Conservation (phyloP, 2,888 invertebrate species). For the Cantharis rustica region DNA sequence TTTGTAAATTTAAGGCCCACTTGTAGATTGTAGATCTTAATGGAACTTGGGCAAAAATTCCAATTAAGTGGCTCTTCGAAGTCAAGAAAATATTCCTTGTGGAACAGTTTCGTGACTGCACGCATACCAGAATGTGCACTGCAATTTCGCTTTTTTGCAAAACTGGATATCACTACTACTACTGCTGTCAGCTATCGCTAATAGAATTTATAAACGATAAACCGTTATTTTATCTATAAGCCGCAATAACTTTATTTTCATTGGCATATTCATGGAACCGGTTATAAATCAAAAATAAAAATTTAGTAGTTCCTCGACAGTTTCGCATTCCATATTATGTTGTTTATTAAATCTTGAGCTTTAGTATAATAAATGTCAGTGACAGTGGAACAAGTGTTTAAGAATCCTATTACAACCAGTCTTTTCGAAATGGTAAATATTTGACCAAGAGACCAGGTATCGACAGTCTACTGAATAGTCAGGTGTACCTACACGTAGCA, state of each 20-base stretch:
- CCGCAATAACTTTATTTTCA: conserved; percentile 1
- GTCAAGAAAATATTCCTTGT: background rate
- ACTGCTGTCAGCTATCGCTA: background rate
- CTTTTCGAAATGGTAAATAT: conserved; percentile 25
- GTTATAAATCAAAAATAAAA: conserved; percentile 17
- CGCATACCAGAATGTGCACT: background rate
- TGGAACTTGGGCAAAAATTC: background rate
- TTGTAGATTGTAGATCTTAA: background rate
- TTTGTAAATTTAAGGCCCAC: background rate
- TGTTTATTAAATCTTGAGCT: conserved; percentile 18
- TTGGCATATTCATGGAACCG: conserved; percentile 9
- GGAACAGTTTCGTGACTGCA: background rate
- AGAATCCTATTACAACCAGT: conserved; percentile 38
- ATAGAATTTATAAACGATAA: background rate
- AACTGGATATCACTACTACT: background rate
- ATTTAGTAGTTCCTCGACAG: conserved; percentile 23
- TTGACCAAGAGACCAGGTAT: conserved; percentile 26
- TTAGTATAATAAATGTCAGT: conserved; percentile 35
- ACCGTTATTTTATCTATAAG: background rate
- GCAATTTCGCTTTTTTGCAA: background rate
- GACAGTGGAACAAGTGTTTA: conserved; percentile 39
- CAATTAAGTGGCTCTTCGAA: background rate
- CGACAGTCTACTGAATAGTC: conserved; percentile 1
- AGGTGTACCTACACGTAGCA: conserved; percentile 8
- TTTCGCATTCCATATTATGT: conserved; percentile 24